phyloP scores from a whole-genome alignment of 2,888 invertebrate genomes.

The Drepana falcataria region DNA sequence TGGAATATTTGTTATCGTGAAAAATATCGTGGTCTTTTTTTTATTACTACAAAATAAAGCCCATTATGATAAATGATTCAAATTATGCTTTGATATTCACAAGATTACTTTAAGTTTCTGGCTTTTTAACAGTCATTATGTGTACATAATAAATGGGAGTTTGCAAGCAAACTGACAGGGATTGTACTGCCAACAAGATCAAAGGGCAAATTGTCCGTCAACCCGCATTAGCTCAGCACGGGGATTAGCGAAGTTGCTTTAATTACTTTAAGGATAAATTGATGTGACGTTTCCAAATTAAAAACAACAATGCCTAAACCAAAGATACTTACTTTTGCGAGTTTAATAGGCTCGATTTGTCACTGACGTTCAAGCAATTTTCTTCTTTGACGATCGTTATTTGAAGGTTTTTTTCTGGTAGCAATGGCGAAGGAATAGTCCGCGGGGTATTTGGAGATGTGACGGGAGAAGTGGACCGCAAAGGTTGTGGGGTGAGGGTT shows the following conservation, averaged over 20 bases:
- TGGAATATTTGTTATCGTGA: slow-evolving; percentile 19
- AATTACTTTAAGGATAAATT: background rate
- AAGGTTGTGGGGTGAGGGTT: slow-evolving; percentile 47
- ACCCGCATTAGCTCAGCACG: background rate
- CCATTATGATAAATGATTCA: background rate
- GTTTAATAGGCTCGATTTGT: slow-evolving; percentile 69
- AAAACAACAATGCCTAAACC: background rate
- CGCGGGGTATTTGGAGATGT: slow-evolving; percentile 57
- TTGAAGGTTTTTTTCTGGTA: slow-evolving; percentile 67
- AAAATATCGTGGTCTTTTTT: too few relatives aligned
- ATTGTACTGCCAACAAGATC: background rate
- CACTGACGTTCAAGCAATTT: slow-evolving; percentile 61
- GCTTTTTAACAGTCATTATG: background rate
- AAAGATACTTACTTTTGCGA: slow-evolving; percentile 67
- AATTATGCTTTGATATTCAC: background rate
- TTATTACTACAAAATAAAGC: background rate
- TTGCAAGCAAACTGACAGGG: background rate
- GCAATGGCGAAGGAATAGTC: slow-evolving; percentile 53
- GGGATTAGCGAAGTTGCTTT: background rate
- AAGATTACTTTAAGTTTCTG: background rate
- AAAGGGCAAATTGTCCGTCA: background rate
- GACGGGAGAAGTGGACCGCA: slow-evolving; percentile 46
- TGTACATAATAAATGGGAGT: background rate
- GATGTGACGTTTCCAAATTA: background rate
- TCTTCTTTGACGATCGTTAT: slow-evolving; percentile 62